Evolutionary conservation across 2,888 invertebrate genomes (phyloP).

Genomic region (Torymus aiolomorphi): DNA sequence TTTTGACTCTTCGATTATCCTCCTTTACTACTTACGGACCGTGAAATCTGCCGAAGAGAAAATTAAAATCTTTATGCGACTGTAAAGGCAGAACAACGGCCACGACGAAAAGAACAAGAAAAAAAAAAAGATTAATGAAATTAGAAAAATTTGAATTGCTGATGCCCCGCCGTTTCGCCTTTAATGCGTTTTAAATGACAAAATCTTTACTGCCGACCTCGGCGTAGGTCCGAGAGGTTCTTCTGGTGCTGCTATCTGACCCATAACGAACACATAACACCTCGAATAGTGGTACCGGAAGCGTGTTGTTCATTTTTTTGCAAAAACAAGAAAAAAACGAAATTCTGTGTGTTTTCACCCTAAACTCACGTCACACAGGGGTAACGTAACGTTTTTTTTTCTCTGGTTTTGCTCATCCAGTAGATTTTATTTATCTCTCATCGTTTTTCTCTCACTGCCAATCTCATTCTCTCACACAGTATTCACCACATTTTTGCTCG

Average conservation of each 20-base stretch:
- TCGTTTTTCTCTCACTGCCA: conserved; percentile 44
- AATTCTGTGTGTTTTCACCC: background rate
- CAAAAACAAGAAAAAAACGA: no score
- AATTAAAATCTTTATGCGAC: conserved; percentile 16
- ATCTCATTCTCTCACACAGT: conserved; percentile 45
- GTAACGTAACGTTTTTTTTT: conserved; percentile 12
- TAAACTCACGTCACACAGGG: conserved; percentile 13
- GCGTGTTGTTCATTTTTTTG: background rate
- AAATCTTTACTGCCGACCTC: conserved; percentile 38
- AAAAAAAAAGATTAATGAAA: conserved; percentile 1
- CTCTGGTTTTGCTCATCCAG: conserved; percentile 28
- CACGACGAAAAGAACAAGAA: no score
- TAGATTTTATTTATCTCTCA: conserved; percentile 35
- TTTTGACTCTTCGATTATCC: background rate
- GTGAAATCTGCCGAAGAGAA: background rate
- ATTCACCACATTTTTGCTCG: conserved; percentile 39
- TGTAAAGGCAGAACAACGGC: no score
- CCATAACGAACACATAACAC: conserved; percentile 39
- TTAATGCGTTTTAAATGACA: conserved; percentile 10
- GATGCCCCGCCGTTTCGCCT: background rate
- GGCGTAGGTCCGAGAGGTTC: conserved; percentile 10
- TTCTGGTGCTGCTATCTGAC: conserved; percentile 49
- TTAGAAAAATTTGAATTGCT: conserved; percentile 21
- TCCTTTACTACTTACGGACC: background rate
- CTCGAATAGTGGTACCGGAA: conserved; percentile 41